These are phyloP conservation scores for Hyles vespertilio DNA, from an alignment of 1,140 invertebrate genomes.

Conservation along the genomic window DNA sequence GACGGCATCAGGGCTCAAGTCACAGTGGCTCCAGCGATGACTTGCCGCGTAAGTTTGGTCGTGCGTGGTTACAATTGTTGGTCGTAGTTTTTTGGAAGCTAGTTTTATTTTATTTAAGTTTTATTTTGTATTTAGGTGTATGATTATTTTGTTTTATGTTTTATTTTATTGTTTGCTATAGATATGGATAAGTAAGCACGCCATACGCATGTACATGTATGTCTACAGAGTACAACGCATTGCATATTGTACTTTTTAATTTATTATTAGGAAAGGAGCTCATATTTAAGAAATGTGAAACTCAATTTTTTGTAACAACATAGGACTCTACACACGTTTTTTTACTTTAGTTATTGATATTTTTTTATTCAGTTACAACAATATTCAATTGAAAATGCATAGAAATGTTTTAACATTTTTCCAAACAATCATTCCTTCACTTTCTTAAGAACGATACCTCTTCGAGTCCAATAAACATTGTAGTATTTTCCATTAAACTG, in stretches of 20 bases:
- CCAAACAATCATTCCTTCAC: background rate
- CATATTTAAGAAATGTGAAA: too few relatives aligned
- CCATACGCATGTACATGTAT: background rate
- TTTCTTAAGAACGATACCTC: conserved; percentile 26
- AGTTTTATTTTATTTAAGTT: conserved; percentile 8
- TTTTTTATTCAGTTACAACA: too few relatives aligned
- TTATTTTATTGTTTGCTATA: background rate
- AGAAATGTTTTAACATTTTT: too few relatives aligned
- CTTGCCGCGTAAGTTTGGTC: conserved; percentile 59
- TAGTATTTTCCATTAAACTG: conserved; percentile 1
- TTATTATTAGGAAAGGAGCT: too few relatives aligned
- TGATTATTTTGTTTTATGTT: background rate
- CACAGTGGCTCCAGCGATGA: conserved; percentile 45
- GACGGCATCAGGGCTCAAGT: conserved; percentile 57
- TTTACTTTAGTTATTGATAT: too few relatives aligned
- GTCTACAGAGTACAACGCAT: too few relatives aligned
- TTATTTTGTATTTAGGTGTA: conserved; percentile 1
- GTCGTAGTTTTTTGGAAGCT: conserved; percentile 4
- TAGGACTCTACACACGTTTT: too few relatives aligned
- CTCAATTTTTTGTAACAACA: too few relatives aligned
- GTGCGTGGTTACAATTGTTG: conserved; percentile 1
- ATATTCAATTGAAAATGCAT: too few relatives aligned
- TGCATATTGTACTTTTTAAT: too few relatives aligned
- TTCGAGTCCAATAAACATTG: conserved; percentile 17
- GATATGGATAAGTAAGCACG: background rate